Percentiles rank a stretch among this genome's conserved stretches.
Evolutionary conservation across 2,113 vertebrate genomes (phyloP).

Genomic region (Alosa alosa): DNA sequence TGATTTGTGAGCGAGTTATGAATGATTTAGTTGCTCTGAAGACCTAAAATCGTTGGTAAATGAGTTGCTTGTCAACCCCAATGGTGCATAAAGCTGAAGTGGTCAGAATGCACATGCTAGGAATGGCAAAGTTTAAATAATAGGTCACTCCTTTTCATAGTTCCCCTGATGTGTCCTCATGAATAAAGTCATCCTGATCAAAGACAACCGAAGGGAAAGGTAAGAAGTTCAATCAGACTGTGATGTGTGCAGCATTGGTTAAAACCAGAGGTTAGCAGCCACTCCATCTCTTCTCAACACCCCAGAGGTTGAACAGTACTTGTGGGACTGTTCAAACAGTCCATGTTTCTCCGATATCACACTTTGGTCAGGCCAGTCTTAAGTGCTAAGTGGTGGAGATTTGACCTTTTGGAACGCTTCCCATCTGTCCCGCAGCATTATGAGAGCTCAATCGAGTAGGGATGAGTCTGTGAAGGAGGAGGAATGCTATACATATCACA

Average conservation of each 20-base stretch:
- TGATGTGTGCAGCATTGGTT: neutral
- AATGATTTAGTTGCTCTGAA: neutral
- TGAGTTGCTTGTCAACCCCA: neutral
- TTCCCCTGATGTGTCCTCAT: neutral
- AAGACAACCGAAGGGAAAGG: neutral
- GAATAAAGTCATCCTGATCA: neutral
- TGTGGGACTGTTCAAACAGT: neutral
- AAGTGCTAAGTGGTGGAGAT: neutral
- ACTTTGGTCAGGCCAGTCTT: neutral
- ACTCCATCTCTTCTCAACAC: neutral
- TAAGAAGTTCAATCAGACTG: neutral
- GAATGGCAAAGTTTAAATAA: too few relatives aligned
- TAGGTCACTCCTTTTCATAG: neutral
- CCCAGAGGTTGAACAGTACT: neutral
- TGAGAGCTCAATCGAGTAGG: neutral
- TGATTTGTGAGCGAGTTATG: neutral
- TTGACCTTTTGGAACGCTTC: neutral
- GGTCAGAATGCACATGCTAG: neutral
- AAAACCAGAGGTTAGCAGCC: neutral
- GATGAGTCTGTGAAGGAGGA: neutral
- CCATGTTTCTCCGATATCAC: neutral
- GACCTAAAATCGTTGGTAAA: neutral
- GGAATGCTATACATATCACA: neutral
- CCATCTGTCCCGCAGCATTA: neutral
- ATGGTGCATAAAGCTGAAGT: neutral